A percentile compares a stretch with the other conserved stretches of the same genome.
Conservation (phyloP, 2,888 invertebrate species). For the Artemia sinica region DNA sequence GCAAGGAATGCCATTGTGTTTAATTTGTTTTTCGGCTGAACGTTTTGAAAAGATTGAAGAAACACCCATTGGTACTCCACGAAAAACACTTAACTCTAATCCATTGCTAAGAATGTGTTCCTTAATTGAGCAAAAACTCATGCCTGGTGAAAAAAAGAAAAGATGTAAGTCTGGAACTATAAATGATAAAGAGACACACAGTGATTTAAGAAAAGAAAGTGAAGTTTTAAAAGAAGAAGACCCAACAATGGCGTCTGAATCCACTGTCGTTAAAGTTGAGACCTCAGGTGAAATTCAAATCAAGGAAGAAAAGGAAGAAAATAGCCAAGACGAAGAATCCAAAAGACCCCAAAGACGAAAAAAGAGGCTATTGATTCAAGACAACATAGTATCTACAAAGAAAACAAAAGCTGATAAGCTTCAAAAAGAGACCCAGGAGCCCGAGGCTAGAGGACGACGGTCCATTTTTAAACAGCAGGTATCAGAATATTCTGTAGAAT, state of each 20-base stretch:
- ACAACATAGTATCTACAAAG: not conserved
- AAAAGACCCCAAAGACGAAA: not conserved
- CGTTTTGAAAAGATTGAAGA: not conserved
- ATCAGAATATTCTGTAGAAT: not conserved
- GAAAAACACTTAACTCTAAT: conserved; percentile 6
- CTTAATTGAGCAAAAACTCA: not conserved
- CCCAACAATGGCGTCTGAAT: not conserved
- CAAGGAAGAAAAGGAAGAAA: not conserved
- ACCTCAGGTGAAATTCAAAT: not conserved
- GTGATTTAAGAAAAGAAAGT: not conserved
- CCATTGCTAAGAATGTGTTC: conserved; percentile 13
- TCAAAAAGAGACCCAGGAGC: not conserved
- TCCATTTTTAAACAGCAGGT: conserved; percentile 54
- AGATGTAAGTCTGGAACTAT: not conserved
- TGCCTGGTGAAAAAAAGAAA: conserved; percentile 8
- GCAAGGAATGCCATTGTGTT: not conserved
- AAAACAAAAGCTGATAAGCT: not conserved
- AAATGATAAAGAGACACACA: not conserved
- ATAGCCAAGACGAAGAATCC: not conserved
- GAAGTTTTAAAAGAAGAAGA: not conserved
- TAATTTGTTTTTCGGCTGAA: conserved; percentile 9
- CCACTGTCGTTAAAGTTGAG: not conserved
- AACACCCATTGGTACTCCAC: not conserved
- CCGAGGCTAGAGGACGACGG: conserved; percentile 52
- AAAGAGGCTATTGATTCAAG: conserved; percentile 4